A percentile compares a stretch with the other conserved stretches of the same genome.
These are phyloP conservation scores for Rallus limicola DNA, from an alignment of 2,113 vertebrate genomes.

Conservation along the genomic window DNA sequence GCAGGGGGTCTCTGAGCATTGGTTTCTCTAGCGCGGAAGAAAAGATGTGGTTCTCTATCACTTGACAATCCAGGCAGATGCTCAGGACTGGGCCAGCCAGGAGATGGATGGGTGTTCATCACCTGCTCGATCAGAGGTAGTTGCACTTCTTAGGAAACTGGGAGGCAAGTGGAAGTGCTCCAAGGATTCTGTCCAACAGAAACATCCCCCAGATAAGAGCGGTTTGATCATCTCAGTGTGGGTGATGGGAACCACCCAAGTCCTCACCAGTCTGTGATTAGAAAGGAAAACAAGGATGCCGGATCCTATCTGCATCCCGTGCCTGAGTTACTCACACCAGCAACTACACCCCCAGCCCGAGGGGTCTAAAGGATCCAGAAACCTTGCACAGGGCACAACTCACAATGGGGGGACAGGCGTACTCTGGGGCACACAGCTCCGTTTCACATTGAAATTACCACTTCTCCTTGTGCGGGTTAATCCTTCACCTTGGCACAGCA, in stretches of 20 bases:
- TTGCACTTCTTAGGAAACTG: background rate
- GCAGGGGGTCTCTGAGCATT: background rate
- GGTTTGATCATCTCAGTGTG: background rate
- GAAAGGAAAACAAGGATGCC: background rate
- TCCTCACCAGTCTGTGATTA: background rate
- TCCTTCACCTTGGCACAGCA: background rate
- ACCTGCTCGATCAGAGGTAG: background rate
- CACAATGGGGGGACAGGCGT: too few relatives aligned
- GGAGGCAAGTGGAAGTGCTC: background rate
- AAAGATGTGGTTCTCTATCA: accelerated
- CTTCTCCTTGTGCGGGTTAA: accelerated
- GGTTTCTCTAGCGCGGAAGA: background rate
- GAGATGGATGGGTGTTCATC: accelerated
- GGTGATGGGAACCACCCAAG: background rate
- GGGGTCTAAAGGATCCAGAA: background rate
- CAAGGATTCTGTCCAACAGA: background rate
- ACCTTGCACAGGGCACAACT: background rate
- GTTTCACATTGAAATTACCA: background rate
- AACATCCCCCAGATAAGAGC: background rate
- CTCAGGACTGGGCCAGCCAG: background rate
- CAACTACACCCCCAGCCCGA: background rate
- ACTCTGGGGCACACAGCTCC: accelerated
- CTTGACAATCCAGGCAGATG: background rate
- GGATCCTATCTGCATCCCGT: background rate
- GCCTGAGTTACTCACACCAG: accelerated